A percentile compares a stretch with the other conserved stretches of the same genome.
phyloP scores from a whole-genome alignment of 2,113 vertebrate genomes.

The Podarcis cretensis region DNA sequence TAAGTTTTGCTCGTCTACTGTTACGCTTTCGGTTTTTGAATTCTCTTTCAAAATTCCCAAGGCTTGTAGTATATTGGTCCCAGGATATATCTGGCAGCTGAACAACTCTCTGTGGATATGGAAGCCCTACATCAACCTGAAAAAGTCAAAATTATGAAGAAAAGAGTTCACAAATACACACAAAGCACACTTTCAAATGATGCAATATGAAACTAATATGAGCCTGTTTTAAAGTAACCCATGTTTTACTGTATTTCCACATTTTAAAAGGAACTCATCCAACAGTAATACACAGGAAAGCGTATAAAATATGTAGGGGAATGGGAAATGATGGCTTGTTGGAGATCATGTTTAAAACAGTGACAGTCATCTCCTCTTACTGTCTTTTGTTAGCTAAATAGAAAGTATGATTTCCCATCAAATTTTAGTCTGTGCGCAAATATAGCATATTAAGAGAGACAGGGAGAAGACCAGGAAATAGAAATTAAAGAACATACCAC shows the following conservation, averaged over 20 bases:
- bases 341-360: not conserved
- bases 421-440: constrained; percentile 3
- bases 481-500: not conserved
- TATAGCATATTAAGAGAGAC: not conserved
- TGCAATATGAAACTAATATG: not conserved
- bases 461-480: not conserved
- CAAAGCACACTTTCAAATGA: not conserved
- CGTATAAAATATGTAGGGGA: constrained; percentile 62
- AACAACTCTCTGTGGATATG: constrained; percentile 94
- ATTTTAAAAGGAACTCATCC: constrained; percentile 17
- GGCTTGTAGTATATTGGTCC: constrained; percentile 97
- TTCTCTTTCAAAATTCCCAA: constrained; percentile 94
- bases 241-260: not conserved
- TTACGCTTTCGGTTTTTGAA: constrained; percentile 95
- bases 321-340: constrained; percentile 64
- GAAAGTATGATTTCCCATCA: not conserved
- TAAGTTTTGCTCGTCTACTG: constrained; percentile 91
- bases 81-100: constrained; percentile 94
- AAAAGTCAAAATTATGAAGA: constrained; percentile 13
- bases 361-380: not conserved
- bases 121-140: constrained; percentile 91
- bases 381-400: constrained; percentile 20
- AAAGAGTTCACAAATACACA: not conserved
- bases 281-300: constrained; percentile 54
- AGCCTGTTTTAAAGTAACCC: not conserved